These are phyloP conservation scores for Cololabis saira DNA, from an alignment of 2,113 vertebrate species.

Conservation along the genomic window DNA sequence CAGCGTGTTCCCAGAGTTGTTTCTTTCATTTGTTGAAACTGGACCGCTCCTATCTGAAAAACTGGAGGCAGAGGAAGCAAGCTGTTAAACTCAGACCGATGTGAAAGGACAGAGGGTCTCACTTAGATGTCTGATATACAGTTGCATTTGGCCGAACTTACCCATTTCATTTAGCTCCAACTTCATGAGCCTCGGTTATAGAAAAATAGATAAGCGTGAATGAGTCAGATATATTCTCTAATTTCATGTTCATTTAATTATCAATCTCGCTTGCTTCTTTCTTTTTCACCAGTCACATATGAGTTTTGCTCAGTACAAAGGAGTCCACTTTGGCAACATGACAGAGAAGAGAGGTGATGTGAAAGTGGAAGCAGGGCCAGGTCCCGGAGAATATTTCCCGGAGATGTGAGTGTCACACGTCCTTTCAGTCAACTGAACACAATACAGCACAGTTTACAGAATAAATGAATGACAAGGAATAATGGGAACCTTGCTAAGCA, in stretches of 20 bases:
- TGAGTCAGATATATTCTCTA: slow-evolving; percentile 27
- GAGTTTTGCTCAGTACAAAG: slow-evolving; percentile 78
- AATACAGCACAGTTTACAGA: no score
- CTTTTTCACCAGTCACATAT: slow-evolving; percentile 54
- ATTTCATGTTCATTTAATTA: slow-evolving; percentile 24
- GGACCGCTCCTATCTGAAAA: slow-evolving; percentile 24
- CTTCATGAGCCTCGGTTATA: slow-evolving; percentile 33
- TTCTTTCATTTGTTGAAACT: slow-evolving; percentile 36
- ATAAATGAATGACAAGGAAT: no score
- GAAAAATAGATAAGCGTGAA: slow-evolving; percentile 41
- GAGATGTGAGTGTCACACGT: slow-evolving; percentile 62
- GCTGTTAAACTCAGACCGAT: slow-evolving; percentile 46
- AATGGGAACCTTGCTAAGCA: no score
- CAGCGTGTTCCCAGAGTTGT: slow-evolving; percentile 29
- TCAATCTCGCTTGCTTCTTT: neutral
- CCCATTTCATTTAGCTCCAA: slow-evolving; percentile 44
- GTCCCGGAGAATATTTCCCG: slow-evolving; percentile 79
- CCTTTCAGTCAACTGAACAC: no score
- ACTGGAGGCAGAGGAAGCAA: slow-evolving; percentile 28
- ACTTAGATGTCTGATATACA: slow-evolving; percentile 38
- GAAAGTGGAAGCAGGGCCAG: slow-evolving; percentile 62
- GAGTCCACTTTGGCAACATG: slow-evolving; percentile 79
- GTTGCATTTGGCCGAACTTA: slow-evolving; percentile 58
- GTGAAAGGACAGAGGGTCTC: slow-evolving; percentile 42
- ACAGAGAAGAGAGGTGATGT: slow-evolving; percentile 66